A percentile compares a stretch with the other conserved stretches of the same genome.
phyloP scores from a whole-genome alignment of 2,113 vertebrate species.

The Aix galericulata region DNA sequence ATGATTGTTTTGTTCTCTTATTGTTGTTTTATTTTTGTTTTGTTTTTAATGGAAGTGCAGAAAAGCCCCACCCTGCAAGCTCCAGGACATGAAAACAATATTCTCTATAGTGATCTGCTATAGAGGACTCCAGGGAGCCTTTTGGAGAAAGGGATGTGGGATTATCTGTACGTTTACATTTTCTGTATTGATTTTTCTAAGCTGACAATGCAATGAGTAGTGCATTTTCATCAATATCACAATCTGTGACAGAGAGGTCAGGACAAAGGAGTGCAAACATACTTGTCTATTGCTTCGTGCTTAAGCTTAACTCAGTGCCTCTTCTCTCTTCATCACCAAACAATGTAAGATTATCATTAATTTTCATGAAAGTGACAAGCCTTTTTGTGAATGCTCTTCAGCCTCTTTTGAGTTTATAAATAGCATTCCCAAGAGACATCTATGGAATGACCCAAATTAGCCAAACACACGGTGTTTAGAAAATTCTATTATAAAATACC shows the following conservation, averaged over 20 bases:
- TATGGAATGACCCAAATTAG: background rate
- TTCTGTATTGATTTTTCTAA: background rate
- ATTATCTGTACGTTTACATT: background rate
- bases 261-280: background rate
- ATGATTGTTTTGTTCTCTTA: background rate
- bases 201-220: background rate
- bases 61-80: background rate
- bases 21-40: background rate
- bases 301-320: background rate
- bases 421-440: background rate
- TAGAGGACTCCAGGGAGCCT: background rate
- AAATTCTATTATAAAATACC: background rate
- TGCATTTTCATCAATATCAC: background rate
- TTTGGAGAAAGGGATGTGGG: background rate
- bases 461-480: background rate
- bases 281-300: background rate
- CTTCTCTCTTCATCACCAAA: background rate
- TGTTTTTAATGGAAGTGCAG: background rate
- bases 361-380: slow-evolving; percentile 1
- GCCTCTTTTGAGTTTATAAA: background rate
- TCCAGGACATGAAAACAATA: background rate
- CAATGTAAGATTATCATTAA: background rate
- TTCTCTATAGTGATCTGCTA: background rate
- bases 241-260: background rate
- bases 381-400: background rate